Base-by-base conservation (phyloP, 2,888 invertebrate genomes). In the Tachina fera region DNA sequence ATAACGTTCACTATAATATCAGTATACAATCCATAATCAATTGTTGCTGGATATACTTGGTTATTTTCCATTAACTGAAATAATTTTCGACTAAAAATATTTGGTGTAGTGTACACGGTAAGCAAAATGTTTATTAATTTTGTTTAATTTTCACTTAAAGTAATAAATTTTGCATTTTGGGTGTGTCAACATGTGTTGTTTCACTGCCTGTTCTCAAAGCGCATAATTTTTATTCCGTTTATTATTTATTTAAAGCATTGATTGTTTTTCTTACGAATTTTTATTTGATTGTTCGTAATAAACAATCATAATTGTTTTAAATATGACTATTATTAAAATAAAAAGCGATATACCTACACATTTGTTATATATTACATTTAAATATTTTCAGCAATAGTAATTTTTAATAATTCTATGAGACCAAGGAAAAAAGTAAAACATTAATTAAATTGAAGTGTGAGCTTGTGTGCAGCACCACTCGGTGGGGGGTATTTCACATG, bases 181-280 rank as follows among this genome's bases (percentile, higher is more conserved):
- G 70, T 58, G 78, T 71, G 78, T 16, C 78, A 22, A 53, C 71
- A 53, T 71, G 78, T 63, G 78, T 53, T 63, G 53, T 9, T 22
- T 45, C 14, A 13, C 47, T 56, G 43, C 39, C 47, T 56, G 31
- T 60, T 72, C 53, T 47, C 47, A 63, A 76, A 31, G 31, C 51
- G n/a, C 45, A 67, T 22, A 41, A 45, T 53, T 53, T 76, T 76
- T 56, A 43, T 76, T 43, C 1, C 43, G 0, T 53, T 43, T 16
- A 56, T 22, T 19, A 61, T 72, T 71, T 56, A 45, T 71, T 58
- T 22, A 19, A 43, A 58, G 58, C 8, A 65, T 13, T 51, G 31
- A 16, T 9, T 39, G 11, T 31, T 10, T 67, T 31, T 45, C 4
- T 47, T 31, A 31, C 0, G 31, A n/a, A 6, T 3, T 31, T 71